A percentile compares a stretch with the other conserved stretches of the same genome.
Evolutionary conservation across 2,797 vertebrate genomes (phyloP).

Genomic region (Platyrinchus mystaceus): DNA sequence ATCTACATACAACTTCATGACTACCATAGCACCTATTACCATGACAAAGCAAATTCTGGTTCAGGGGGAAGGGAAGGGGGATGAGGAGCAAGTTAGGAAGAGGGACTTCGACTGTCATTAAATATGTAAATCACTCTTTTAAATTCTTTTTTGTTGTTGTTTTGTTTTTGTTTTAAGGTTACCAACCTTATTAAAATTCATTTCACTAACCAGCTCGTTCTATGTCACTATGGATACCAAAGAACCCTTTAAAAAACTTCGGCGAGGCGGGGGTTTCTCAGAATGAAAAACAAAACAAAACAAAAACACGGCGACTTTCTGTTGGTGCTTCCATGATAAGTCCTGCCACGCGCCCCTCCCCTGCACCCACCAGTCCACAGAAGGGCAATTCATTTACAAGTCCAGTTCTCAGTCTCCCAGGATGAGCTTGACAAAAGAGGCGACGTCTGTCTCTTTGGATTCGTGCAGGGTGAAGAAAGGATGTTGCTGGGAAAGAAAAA

Average conservation of each 20-base stretch:
- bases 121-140: slow-evolving; percentile 77
- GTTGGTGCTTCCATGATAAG: slow-evolving; percentile 64
- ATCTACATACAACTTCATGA: slow-evolving; percentile 78
- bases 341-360: slow-evolving; percentile 56
- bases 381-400: slow-evolving; percentile 69
- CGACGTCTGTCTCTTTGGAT: slow-evolving; percentile 96
- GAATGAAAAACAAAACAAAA: slow-evolving; percentile 43
- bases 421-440: slow-evolving; percentile 93
- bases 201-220: slow-evolving; percentile 77
- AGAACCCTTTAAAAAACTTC: slow-evolving; percentile 67
- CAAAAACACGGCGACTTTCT: slow-evolving; percentile 59
- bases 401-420: slow-evolving; percentile 87
- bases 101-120: slow-evolving; percentile 71
- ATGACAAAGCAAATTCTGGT: slow-evolving; percentile 76
- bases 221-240: slow-evolving; percentile 78
- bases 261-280: slow-evolving; percentile 37
- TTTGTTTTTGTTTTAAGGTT: slow-evolving; percentile 64
- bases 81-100: slow-evolving; percentile 67
- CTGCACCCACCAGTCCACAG: slow-evolving; percentile 76
- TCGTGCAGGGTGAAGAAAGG: slow-evolving; percentile 93
- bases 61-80: slow-evolving; percentile 59
- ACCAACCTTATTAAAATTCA: slow-evolving; percentile 77
- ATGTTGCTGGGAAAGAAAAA: slow-evolving; percentile 84
- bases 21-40: slow-evolving; percentile 81
- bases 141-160: background rate